These are phyloP conservation scores for Drosophila simulans DNA, from an alignment of 1,140 invertebrate genomes.

Conservation along the genomic window DNA sequence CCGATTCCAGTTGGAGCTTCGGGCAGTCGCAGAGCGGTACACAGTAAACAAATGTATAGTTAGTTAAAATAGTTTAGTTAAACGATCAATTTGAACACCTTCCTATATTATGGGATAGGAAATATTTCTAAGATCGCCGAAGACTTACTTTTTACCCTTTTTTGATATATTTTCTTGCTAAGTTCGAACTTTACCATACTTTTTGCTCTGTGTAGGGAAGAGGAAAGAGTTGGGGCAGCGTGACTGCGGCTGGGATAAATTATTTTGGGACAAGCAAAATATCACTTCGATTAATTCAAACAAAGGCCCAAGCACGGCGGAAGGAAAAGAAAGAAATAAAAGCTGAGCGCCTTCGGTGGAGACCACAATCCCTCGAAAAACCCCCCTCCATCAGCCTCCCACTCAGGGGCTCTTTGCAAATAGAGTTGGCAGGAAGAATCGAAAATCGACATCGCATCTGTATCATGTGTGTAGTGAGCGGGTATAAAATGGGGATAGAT, in stretches of 20 bases:
- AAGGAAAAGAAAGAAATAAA: background rate
- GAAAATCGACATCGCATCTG: conserved; percentile 11
- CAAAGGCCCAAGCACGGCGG: conserved; percentile 54
- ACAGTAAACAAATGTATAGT: conserved; percentile 1
- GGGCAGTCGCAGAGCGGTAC: conserved; percentile 16
- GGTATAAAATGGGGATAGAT: background rate
- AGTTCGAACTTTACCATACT: background rate
- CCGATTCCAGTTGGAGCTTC: conserved; percentile 24
- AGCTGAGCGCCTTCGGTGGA: conserved; percentile 3
- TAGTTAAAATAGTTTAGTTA: no score
- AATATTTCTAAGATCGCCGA: no score
- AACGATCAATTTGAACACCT: no score
- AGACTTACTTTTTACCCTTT: no score
- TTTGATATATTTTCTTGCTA: no score
- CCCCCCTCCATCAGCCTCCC: conserved; percentile 13
- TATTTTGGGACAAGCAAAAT: conserved; percentile 83
- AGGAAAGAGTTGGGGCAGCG: conserved; percentile 11
- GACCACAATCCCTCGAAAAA: background rate
- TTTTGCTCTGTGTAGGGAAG: conserved; percentile 5
- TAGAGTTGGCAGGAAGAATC: conserved; percentile 53
- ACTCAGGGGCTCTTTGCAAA: conserved; percentile 46
- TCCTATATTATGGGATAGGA: no score
- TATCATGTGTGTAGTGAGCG: background rate
- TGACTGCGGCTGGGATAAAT: conserved; percentile 63
- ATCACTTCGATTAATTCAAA: conserved; percentile 83